These are phyloP conservation scores for Osmerus eperlanus DNA, from an alignment of 2,113 vertebrate genomes.

Conservation along the genomic window DNA sequence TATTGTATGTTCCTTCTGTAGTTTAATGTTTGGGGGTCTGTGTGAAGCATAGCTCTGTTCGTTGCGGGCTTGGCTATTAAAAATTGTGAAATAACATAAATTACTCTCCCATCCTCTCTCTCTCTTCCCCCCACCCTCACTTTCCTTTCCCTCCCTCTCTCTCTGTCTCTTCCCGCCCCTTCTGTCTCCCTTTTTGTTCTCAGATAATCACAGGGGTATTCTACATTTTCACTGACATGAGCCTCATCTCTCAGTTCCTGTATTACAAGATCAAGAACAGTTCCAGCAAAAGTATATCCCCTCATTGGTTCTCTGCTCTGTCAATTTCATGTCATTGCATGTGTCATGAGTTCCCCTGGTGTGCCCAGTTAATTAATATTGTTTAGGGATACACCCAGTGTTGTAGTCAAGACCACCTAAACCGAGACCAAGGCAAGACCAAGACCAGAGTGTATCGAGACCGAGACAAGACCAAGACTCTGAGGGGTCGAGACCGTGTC, in stretches of 20 bases:
- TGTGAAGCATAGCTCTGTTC: too few species aligned
- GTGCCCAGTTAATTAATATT: background rate
- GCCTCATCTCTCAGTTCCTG: constrained; percentile 66
- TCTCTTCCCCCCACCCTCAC: background rate
- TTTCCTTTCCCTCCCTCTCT: background rate
- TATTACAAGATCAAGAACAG: constrained; percentile 72
- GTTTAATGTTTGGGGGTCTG: too few species aligned
- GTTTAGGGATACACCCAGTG: too few species aligned
- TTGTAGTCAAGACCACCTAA: too few species aligned
- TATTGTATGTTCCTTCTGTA: too few species aligned
- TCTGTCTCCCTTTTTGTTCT: background rate
- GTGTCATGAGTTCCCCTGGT: background rate
- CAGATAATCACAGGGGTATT: constrained; percentile 67
- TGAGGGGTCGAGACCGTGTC: too few species aligned
- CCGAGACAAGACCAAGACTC: too few species aligned
- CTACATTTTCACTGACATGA: constrained; percentile 64
- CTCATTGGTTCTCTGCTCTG: background rate
- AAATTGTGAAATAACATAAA: too few species aligned
- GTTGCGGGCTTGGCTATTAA: too few species aligned
- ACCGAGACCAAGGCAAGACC: too few species aligned
- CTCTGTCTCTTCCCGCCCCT: background rate
- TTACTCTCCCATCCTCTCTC: background rate
- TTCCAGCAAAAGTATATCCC: constrained; percentile 60
- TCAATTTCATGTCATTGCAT: background rate
- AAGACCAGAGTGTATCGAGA: too few species aligned